phyloP scores from a whole-genome alignment of 2,113 vertebrate species.

The Nothoprocta perdicaria region DNA sequence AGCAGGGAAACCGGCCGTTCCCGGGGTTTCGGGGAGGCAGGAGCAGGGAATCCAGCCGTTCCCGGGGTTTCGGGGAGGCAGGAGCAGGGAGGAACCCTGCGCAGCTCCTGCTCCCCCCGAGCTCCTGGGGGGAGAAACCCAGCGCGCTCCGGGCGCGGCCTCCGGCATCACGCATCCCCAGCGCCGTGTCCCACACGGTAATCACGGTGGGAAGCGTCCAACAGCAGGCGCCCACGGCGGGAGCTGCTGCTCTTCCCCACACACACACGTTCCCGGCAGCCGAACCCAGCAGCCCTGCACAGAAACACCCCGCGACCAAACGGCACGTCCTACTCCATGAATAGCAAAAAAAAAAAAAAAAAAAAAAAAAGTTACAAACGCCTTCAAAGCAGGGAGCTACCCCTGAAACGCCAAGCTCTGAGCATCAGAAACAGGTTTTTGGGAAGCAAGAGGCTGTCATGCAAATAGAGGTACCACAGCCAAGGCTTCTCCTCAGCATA shows the following conservation, averaged over 20 bases:
- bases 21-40: too few relatives aligned
- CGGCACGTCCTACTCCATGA: neutral
- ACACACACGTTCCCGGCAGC: accelerated
- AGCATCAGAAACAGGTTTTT: neutral
- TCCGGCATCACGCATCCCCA: neutral
- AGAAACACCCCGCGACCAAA: neutral
- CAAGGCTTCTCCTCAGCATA: neutral
- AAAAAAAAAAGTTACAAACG: neutral
- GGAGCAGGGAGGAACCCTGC: neutral
- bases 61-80: too few relatives aligned
- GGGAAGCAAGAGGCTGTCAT: neutral
- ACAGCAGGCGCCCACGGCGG: neutral
- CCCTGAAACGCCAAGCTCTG: neutral
- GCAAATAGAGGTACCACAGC: neutral
- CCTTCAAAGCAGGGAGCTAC: neutral
- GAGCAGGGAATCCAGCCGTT: too few relatives aligned
- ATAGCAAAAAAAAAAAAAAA: neutral
- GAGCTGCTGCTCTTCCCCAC: neutral
- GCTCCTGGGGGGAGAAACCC: neutral
- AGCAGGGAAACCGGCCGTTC: too few relatives aligned
- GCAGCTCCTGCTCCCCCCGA: neutral
- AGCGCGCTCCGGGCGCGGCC: accelerated
- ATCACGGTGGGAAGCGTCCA: neutral
- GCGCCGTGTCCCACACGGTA: neutral
- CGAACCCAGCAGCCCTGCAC: neutral